A percentile compares a stretch with the other conserved stretches of the same genome.
Conservation (phyloP, 2,888 invertebrate genomes). For the Desoria tigrina region DNA sequence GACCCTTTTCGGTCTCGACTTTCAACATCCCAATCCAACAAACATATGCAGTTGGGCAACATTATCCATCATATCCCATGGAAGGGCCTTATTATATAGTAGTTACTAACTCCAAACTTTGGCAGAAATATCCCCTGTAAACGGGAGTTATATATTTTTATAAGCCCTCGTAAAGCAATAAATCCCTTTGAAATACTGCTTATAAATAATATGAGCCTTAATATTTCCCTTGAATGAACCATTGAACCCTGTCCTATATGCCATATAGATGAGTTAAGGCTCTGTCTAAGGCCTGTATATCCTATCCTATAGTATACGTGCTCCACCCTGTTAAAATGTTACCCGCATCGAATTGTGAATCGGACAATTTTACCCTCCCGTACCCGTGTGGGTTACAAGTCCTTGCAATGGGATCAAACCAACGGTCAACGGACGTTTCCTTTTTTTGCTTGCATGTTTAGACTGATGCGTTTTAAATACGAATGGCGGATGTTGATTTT, state of each 20-base stretch:
- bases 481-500: no score
- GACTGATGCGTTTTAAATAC: no score
- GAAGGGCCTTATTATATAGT: no score
- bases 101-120: no score
- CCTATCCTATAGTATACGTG: no score
- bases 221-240: background rate
- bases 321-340: background rate
- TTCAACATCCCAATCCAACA: background rate
- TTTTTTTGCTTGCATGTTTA: background rate
- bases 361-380: slow-evolving; percentile 17
- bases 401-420: background rate
- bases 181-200: slow-evolving; percentile 3
- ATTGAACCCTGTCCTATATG: no score
- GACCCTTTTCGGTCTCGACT: slow-evolving; percentile 31
- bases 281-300: no score
- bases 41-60: slow-evolving; percentile 26
- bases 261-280: no score
- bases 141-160: no score
- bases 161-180: slow-evolving; percentile 1
- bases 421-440: slow-evolving; percentile 19
- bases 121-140: no score
- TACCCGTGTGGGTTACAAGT: background rate
- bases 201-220: slow-evolving; percentile 2
- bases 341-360: slow-evolving; percentile 5
- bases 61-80: no score